Evolutionary conservation across 2,888 invertebrate species (phyloP).

Genomic region (Azorinus chamasolen): DNA sequence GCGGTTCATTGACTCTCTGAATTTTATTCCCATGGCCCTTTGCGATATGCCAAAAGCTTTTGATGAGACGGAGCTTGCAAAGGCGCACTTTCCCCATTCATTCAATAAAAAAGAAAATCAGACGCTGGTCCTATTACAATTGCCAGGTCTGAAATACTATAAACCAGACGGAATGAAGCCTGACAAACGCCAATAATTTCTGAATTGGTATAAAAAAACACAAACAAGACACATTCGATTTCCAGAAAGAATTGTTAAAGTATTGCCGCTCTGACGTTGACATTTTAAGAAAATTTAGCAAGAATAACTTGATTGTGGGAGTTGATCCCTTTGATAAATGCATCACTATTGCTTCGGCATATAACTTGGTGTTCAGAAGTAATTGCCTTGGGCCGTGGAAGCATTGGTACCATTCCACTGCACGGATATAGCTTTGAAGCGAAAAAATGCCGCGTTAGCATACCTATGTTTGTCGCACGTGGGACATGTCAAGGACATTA

Average conservation of each 20-base stretch:
- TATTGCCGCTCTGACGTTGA: too few species aligned
- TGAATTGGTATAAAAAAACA: constrained; percentile 28
- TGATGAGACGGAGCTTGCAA: constrained; percentile 16
- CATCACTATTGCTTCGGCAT: too few species aligned
- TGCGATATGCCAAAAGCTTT: too few species aligned
- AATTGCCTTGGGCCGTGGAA: too few species aligned
- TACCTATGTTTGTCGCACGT: constrained; percentile 11
- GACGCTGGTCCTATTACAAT: not conserved
- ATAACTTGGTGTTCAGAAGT: too few species aligned
- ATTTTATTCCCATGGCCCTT: too few species aligned
- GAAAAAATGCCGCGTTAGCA: constrained; percentile 8
- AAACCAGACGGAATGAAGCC: constrained; percentile 41
- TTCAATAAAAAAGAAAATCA: constrained; percentile 22
- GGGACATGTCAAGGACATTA: not conserved
- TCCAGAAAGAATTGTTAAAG: constrained; percentile 46
- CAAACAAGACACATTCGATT: constrained; percentile 24
- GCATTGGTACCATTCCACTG: constrained; percentile 49
- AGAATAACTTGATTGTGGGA: too few species aligned
- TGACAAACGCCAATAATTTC: constrained; percentile 5
- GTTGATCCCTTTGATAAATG: constrained; percentile 49
- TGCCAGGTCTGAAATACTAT: constrained; percentile 29
- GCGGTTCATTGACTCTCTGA: too few species aligned
- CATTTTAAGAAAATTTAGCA: too few species aligned
- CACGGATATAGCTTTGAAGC: not conserved
- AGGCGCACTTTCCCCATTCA: constrained; percentile 40